phyloP scores from a whole-genome alignment of 2,888 invertebrate species.

The Monopis laevigella region DNA sequence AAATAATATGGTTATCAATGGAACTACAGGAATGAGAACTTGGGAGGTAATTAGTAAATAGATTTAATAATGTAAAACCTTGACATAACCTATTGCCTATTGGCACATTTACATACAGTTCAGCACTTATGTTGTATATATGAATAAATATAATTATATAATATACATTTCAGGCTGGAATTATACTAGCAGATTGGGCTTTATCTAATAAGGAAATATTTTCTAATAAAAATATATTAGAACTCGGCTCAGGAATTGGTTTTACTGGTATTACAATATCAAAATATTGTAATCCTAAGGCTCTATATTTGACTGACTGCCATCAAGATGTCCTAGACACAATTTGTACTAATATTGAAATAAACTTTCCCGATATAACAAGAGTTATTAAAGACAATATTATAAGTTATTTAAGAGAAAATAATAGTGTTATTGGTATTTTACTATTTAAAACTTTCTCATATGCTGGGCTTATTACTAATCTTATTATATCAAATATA shows the following conservation, averaged over 20 bases:
- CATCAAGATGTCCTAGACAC: slow-evolving; percentile 72
- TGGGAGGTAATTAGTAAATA: slow-evolving; percentile 71
- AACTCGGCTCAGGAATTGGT: slow-evolving; percentile 82
- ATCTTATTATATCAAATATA: no score
- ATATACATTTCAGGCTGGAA: slow-evolving; percentile 66
- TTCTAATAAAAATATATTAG: slow-evolving; percentile 67
- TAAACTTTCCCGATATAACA: slow-evolving; percentile 56
- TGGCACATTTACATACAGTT: neutral
- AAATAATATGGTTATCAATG: slow-evolving; percentile 75
- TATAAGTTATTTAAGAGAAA: no score
- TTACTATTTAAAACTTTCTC: no score
- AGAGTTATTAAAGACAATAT: neutral
- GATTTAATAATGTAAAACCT: neutral
- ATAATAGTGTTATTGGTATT: no score
- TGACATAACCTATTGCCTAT: neutral
- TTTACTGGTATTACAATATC: slow-evolving; percentile 73
- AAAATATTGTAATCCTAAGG: slow-evolving; percentile 58
- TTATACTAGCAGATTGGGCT: slow-evolving; percentile 77
- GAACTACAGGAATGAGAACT: slow-evolving; percentile 81
- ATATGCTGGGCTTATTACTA: no score
- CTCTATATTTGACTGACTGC: slow-evolving; percentile 74
- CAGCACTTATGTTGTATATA: neutral
- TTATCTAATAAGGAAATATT: slow-evolving; percentile 62
- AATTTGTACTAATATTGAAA: slow-evolving; percentile 69
- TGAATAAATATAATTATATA: neutral